A percentile compares a stretch with the other conserved stretches of the same genome.
These are phyloP conservation scores for Diuraphis noxia DNA, from an alignment of 1,140 invertebrate species.

Conservation along the genomic window DNA sequence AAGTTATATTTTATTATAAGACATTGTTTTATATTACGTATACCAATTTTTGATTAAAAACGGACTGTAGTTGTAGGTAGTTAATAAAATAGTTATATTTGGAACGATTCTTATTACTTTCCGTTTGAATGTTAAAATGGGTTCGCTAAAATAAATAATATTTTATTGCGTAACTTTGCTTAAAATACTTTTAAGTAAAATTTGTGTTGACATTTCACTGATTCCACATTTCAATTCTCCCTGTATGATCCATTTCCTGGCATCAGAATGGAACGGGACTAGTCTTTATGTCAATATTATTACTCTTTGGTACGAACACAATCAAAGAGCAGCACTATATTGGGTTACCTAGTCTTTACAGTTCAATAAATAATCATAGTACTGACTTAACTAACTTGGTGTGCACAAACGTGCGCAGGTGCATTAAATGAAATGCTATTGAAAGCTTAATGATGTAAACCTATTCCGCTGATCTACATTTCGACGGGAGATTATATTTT, in stretches of 20 bases:
- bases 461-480: background rate
- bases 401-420: background rate
- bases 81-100: background rate
- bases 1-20: background rate
- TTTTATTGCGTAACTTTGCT: background rate
- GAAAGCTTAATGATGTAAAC: background rate
- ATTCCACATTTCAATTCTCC: background rate
- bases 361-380: constrained; percentile 17
- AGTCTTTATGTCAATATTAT: constrained; percentile 23
- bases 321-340: background rate
- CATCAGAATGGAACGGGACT: background rate
- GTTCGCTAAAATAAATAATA: background rate
- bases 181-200: background rate
- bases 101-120: background rate
- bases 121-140: background rate
- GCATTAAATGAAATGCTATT: background rate
- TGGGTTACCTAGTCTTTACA: background rate
- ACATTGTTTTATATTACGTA: background rate
- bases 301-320: background rate
- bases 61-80: no score
- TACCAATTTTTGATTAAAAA: background rate
- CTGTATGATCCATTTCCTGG: background rate
- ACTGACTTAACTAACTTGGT: background rate
- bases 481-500: background rate
- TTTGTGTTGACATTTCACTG: background rate